Base-by-base conservation (phyloP, 2,888 invertebrate species). In the Drosophila demipolita region DNA sequence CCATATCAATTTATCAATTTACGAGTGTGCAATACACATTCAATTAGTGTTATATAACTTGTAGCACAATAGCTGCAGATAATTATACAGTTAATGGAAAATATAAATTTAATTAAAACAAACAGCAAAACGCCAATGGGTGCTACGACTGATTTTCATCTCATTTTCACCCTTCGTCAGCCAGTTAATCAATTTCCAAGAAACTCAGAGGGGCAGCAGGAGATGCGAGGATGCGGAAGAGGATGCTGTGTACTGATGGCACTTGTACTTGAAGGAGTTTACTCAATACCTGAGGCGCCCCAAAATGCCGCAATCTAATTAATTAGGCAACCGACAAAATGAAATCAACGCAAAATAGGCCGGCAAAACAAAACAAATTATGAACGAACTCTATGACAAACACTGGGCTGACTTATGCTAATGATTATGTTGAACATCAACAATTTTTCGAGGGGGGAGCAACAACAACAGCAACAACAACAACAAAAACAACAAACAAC, bases 31-130 rank as follows among this genome's bases (percentile, higher is more conserved):
- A 35, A 26, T 35, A 11, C 33, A 60, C 33, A 68, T 58, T 55
- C 67, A 79, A 78, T 78, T 72, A 79, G 79, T 64, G 32, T 72
- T 79, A 54, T 72, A 75, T 68, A 62, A 75, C 67, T 79, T 60
- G 4, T 9, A 52, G 59, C 75, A 78, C 66, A 70, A 78, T 62
- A 71, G 66, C 67, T 65, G 67, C 55, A 66, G 79, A 66, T 78
- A 78, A 78, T 78, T 79, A 73, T 75, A 49, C 45, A 54, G 62
- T 66, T 68, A 68, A 75, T 73, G 55, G 73, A 64, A 73, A 79
- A 75, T 79, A 64, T 50, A 79, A 79, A 78, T 75, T 78, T 78
- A 78, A 78, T 78, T 78, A 79, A 78, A 78, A 68, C 79, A 79
- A 78, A 78, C 68, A 79, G 67, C 55, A 68, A 66, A 78, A 58